Percentiles rank a stretch among this genome's conserved stretches.
Evolutionary conservation across 2,888 invertebrate genomes (phyloP).

Genomic region (Ptilodon capucinus): DNA sequence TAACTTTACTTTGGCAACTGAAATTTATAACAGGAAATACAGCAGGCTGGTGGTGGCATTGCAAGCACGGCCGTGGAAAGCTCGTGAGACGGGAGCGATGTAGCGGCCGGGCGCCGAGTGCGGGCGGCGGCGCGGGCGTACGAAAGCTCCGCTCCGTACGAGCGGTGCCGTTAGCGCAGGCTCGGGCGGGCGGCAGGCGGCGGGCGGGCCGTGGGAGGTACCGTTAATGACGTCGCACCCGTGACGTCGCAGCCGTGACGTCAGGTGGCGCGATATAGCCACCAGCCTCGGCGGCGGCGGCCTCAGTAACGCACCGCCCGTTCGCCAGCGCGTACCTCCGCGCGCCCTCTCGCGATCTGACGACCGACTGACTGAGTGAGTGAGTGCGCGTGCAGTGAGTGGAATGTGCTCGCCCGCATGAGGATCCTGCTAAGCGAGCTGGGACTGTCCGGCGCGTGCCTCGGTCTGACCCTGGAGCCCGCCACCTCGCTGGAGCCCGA

Average conservation of each 20-base stretch:
- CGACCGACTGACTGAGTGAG: conserved; percentile 68
- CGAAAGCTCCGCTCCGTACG: conserved; percentile 75
- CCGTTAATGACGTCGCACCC: conserved; percentile 78
- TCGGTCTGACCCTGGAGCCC: conserved; percentile 81
- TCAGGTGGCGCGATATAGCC: conserved; percentile 81
- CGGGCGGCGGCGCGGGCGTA: conserved; percentile 57
- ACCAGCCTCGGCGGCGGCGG: conserved; percentile 79
- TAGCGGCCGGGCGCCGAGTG: conserved; percentile 37
- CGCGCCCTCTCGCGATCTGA: conserved; percentile 64
- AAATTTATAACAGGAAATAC: too few species aligned
- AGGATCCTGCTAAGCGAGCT: conserved; percentile 83
- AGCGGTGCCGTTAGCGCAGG: conserved; percentile 81
- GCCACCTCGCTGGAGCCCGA: conserved; percentile 75
- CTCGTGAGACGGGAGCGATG: conserved; percentile 37
- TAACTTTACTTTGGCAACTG: too few species aligned
- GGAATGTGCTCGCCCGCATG: conserved; percentile 81
- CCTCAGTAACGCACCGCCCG: conserved; percentile 82
- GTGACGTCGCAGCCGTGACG: conserved; percentile 78
- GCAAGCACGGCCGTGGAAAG: conserved; percentile 20
- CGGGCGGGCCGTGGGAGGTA: conserved; percentile 82
- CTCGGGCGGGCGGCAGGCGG: conserved; percentile 78
- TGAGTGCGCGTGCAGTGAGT: conserved; percentile 81
- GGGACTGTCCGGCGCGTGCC: conserved; percentile 81
- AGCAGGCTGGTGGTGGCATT: background rate
- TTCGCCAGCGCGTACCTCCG: conserved; percentile 74